Conservation (phyloP, 2,797 vertebrate genomes). For the Simalia tracyae region DNA sequence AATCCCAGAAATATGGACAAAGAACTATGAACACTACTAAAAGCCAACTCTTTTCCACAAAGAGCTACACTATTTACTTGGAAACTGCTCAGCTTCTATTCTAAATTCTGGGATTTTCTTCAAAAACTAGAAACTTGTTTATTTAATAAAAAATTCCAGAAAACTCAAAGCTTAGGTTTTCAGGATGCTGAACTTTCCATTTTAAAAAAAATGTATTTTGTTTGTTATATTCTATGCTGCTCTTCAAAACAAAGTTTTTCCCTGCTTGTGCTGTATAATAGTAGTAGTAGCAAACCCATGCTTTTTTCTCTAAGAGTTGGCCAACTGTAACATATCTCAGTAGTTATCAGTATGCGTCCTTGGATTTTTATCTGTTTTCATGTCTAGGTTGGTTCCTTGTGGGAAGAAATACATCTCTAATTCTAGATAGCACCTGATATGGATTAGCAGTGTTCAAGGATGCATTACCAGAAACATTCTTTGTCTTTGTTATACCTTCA, state of each 20-base stretch:
- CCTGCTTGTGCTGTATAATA: not conserved
- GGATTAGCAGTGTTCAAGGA: not conserved
- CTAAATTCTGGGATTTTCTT: not conserved
- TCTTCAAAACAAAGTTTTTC: no score
- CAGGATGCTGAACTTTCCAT: not conserved
- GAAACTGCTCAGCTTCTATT: not conserved
- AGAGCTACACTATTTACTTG: not conserved
- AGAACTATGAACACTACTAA: not conserved
- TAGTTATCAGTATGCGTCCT: not conserved
- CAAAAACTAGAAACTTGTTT: not conserved
- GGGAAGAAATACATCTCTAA: not conserved
- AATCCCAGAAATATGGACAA: not conserved
- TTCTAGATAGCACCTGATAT: constrained; percentile 30
- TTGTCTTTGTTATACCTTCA: constrained; percentile 22
- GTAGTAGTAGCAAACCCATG: not conserved
- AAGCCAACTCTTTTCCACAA: not conserved
- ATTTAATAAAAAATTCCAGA: not conserved
- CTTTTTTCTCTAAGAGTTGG: not conserved
- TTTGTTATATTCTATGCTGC: no score
- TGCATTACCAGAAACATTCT: constrained; percentile 34
- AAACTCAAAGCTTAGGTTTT: not conserved
- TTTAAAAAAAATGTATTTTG: no score
- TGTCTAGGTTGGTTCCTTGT: constrained; percentile 7
- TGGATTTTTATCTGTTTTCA: constrained; percentile 25
- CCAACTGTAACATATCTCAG: constrained; percentile 13